phyloP scores from a whole-genome alignment of 2,113 vertebrate genomes.

The Ivindomyrus marchei region DNA sequence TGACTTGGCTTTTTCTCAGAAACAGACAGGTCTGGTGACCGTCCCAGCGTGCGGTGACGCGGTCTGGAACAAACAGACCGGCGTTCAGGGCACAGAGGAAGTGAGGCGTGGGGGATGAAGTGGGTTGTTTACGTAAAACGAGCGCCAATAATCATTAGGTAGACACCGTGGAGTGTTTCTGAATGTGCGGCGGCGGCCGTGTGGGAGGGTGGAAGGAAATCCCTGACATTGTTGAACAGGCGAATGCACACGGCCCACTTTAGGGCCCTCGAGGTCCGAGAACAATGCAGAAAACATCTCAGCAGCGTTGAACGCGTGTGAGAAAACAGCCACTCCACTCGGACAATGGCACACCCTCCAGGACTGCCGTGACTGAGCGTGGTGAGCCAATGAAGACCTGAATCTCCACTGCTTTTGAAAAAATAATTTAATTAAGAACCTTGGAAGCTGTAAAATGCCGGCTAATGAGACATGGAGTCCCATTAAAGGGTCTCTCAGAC shows the following conservation, averaged over 20 bases:
- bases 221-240: neutral
- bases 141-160: slow-evolving; percentile 32
- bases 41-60: neutral
- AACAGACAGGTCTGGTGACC: slow-evolving; percentile 23
- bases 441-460: slow-evolving; percentile 23
- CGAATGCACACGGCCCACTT: slow-evolving; percentile 2
- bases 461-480: slow-evolving; percentile 31
- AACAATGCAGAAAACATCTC: slow-evolving; percentile 26
- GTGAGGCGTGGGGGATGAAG: slow-evolving; percentile 21
- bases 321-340: slow-evolving; percentile 6
- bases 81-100: neutral
- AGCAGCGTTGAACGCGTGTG: slow-evolving; percentile 22
- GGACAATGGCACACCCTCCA: slow-evolving; percentile 24
- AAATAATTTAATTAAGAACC: slow-evolving; percentile 40
- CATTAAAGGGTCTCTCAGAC: slow-evolving; percentile 33
- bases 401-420: slow-evolving; percentile 28
- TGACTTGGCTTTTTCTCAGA: neutral
- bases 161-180: slow-evolving; percentile 38
- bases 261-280: slow-evolving; percentile 19
- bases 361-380: slow-evolving; percentile 7
- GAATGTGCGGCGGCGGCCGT: slow-evolving; percentile 18
- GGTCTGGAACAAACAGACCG: slow-evolving; percentile 16
- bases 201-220: slow-evolving; percentile 9
- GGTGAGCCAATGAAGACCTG: slow-evolving; percentile 17
- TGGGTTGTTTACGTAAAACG: slow-evolving; percentile 35